Percentiles rank a stretch among this genome's conserved stretches.
phyloP scores from a whole-genome alignment of 2,797 vertebrate species.

The Halcyon leucocephala region DNA sequence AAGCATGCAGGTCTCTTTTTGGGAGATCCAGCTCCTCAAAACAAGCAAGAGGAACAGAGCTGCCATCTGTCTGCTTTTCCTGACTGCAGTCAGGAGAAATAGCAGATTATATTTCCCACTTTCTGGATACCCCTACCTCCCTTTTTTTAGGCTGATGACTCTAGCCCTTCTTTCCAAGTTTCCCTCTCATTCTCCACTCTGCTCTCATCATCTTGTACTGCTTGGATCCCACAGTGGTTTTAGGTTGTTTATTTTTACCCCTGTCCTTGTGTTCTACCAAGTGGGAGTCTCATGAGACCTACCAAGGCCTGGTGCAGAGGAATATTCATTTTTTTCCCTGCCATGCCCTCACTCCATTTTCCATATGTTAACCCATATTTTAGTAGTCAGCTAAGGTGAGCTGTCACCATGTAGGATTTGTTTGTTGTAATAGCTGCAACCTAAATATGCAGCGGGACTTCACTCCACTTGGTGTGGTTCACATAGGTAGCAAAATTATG shows the following conservation, averaged over 20 bases:
- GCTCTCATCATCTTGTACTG: not conserved
- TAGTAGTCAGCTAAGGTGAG: not conserved
- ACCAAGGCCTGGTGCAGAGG: not conserved
- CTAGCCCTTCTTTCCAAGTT: not conserved
- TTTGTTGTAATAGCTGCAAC: not conserved
- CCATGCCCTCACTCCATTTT: not conserved
- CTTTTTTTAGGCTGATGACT: not conserved
- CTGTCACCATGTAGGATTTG: not conserved
- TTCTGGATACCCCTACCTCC: not conserved
- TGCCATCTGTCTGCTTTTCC: accelerated
- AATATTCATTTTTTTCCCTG: not conserved
- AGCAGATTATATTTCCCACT: not conserved
- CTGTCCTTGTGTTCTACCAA: not conserved
- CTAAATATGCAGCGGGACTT: not conserved
- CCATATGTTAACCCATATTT: not conserved
- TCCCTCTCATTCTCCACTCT: not conserved
- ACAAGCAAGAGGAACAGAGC: not conserved
- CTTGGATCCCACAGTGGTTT: not conserved
- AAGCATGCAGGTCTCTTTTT: not conserved
- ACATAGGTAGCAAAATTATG: not conserved
- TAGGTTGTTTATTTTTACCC: not conserved
- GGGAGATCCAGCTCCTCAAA: not conserved
- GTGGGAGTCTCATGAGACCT: not conserved
- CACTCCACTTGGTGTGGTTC: not conserved
- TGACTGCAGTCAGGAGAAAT: not conserved